A percentile compares a stretch with the other conserved stretches of the same genome.
phyloP scores from a whole-genome alignment of 2,888 invertebrate species.

The Orthosia gracilis region DNA sequence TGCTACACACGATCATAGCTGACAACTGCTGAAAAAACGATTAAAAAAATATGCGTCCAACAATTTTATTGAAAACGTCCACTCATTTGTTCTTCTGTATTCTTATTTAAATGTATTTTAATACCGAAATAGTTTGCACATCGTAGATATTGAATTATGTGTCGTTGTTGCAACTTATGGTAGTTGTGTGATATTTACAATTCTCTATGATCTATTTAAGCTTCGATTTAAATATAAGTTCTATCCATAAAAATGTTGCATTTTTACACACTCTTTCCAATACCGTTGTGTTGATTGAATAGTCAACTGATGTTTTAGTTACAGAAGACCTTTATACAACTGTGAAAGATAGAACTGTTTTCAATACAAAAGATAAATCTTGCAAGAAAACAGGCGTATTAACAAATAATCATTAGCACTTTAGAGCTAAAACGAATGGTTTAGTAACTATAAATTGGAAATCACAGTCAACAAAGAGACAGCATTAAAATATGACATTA shows the following conservation, averaged over 20 bases:
- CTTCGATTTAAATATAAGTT: background rate
- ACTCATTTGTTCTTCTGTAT: background rate
- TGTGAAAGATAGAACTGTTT: slow-evolving; percentile 8
- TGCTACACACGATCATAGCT: background rate
- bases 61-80: background rate
- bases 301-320: background rate
- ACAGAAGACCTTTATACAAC: slow-evolving; percentile 8
- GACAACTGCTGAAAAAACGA: background rate
- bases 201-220: background rate
- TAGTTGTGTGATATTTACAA: background rate
- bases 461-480: slow-evolving; percentile 36
- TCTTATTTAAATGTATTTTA: slow-evolving; percentile 17
- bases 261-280: background rate
- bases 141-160: background rate
- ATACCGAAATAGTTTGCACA: background rate
- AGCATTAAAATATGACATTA: slow-evolving; percentile 50
- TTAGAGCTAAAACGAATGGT: slow-evolving; percentile 22
- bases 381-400: slow-evolving; percentile 20
- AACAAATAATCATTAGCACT: slow-evolving; percentile 40
- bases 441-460: slow-evolving; percentile 10
- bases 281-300: background rate
- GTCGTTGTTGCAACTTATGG: background rate
- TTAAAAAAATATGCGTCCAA: background rate
- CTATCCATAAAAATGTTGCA: background rate
- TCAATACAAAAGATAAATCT: slow-evolving; percentile 20